Base-by-base conservation (phyloP, 1,140 invertebrate species). In the Pseudomyrmex dendroicus region DNA sequence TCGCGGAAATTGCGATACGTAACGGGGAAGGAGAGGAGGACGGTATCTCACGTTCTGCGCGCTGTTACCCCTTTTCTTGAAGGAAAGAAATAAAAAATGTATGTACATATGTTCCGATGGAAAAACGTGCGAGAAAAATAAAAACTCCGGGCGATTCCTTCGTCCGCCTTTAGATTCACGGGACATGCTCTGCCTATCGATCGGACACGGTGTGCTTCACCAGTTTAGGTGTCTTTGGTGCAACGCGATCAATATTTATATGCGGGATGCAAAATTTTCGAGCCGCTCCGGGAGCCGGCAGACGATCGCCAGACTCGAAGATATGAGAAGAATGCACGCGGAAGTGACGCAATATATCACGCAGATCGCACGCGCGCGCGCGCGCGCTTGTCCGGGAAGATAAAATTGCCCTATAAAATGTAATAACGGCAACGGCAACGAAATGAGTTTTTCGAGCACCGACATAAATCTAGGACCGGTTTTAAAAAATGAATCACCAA, bases 201-300 rank as follows among this genome's bases (percentile, higher is more conserved):
- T 90, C 87, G 78, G 56, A 74, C 67, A 54, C 61, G 52, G 62
- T 76, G 48, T 35, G 35, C 35, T 35, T 35, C 44, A 84, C 73
- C 84, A 54, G 67, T 89, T 89, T 86, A 50, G 57, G 73, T 74
- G 70, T 77, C 70, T 88, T 85, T 87, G 83, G 82, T 90, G 89
- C 89, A 89, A 74, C 48, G 68, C 68, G 87, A 90, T 91, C 89
- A 82, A 89, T 87, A 89, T 89, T 90, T 86, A 84, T 35, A 35
- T 83, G 56, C 61, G 25, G 46, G 67, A 68, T 25, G 20, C 20
- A 63, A 85, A 86, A 72, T 72, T 35, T 80, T 80, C 17, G 35
- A 61, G 20, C 59, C 67, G 35, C 35, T 35, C 5, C 67, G 52
- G 48, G 17, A 13, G 54, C n/a, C 20, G 35, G 35, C 5, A 56